phyloP scores from a whole-genome alignment of 1,140 invertebrate genomes.

The Nymphalis io region DNA sequence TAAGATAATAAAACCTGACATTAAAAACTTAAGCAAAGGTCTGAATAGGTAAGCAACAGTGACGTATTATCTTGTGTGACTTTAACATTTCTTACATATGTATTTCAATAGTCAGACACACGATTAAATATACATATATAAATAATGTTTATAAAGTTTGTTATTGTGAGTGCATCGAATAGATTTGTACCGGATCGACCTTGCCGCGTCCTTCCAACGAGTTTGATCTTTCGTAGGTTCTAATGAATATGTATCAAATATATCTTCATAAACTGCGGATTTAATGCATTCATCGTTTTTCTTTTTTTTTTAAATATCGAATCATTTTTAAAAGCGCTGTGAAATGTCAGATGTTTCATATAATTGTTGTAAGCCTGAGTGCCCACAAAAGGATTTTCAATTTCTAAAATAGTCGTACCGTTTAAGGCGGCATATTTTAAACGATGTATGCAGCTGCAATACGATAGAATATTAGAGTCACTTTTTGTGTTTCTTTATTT shows the following conservation, averaged over 20 bases:
- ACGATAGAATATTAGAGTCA: no score
- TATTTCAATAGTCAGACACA: neutral
- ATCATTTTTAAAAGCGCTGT: neutral
- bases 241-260: conserved; percentile 42
- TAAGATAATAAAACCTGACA: no score
- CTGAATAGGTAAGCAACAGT: no score
- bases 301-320: neutral
- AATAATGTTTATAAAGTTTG: conserved; percentile 6
- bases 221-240: conserved; percentile 40
- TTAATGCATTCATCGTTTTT: neutral
- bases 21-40: no score
- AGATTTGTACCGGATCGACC: conserved; percentile 37
- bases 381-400: no score
- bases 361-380: no score
- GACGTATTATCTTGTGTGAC: no score
- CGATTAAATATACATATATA: neutral
- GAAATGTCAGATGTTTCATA: neutral
- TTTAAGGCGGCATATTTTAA: no score
- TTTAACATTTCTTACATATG: no score
- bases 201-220: conserved; percentile 40
- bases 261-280: conserved; percentile 22
- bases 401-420: no score
- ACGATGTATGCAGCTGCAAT: no score
- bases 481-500: no score
- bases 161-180: conserved; percentile 17